phyloP scores from a whole-genome alignment of 1,140 invertebrate species.

The Heliconius nattereri region DNA sequence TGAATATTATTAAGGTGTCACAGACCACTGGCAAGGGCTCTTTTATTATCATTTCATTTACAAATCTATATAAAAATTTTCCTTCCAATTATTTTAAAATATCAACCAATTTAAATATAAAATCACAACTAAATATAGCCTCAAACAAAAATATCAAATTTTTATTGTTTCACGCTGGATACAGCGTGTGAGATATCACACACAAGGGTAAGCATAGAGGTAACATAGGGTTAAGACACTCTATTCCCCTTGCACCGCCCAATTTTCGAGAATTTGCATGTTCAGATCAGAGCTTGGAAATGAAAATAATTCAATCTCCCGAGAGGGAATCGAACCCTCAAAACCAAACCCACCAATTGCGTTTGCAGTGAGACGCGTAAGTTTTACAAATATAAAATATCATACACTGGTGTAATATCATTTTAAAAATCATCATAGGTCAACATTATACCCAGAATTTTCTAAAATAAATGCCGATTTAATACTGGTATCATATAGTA shows the following conservation, averaged over 20 bases:
- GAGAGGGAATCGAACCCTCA: no score
- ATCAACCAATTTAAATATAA: neutral
- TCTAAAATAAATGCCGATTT: constrained; percentile 65
- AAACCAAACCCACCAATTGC: no score
- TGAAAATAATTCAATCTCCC: no score
- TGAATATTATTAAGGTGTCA: constrained; percentile 21
- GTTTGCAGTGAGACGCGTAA: no score
- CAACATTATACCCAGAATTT: neutral
- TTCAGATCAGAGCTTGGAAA: no score
- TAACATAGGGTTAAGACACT: no score
- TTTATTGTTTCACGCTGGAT: no score
- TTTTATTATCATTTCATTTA: constrained; percentile 17
- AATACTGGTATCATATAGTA: constrained; percentile 60
- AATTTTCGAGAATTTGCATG: no score
- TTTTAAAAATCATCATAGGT: constrained; percentile 18
- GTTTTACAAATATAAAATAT: neutral
- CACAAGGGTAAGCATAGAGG: no score
- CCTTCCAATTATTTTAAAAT: neutral
- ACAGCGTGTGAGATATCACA: no score
- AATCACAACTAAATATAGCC: constrained; percentile 16
- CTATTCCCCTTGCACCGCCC: no score
- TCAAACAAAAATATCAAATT: constrained; percentile 15
- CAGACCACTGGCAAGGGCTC: constrained; percentile 36
- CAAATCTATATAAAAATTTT: constrained; percentile 16
- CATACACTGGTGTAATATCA: neutral